Base-by-base conservation (phyloP, 2,797 vertebrate species). In the Sebastes hubbsi region DNA sequence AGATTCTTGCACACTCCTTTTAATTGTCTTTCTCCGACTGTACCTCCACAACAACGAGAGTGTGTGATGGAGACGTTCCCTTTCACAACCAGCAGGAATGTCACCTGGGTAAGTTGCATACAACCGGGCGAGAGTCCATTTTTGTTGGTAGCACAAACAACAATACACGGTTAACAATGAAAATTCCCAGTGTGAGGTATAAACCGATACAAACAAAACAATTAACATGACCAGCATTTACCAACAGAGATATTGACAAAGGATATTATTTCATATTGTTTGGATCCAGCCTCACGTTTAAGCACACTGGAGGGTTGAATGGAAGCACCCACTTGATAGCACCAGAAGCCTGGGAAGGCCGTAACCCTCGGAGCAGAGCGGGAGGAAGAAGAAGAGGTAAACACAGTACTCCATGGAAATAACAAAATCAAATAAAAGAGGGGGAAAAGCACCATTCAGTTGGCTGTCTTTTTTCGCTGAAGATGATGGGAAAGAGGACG, bases 161-260 rank as follows among this genome's bases (percentile, higher is more conserved):
- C 78, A 86, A 82, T 64, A 82, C 89, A 93, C 20, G 87, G 87
- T 90, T 82, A 90, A 90, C 77, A 90, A 94, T 86, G 90, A 93
- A 85, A 90, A 89, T 89, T 93, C 95, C 92, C 91, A 95, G 96
- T 95, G 90, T 96, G 96, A 97, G 97, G 97, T 97, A 97, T 91
- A 88, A 91, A 90, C 84, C 88, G 78, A 84, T 34, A 91, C 80
- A 92, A 76, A 91, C 71, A 85, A 78, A 90, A 90, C 79, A 91
- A 86, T 42, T 56, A 82, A 93, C 87, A 90, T 88, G 88, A 92
- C 91, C 90, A 93, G 92, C 91, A 94, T 92, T 92, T 87, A 93
- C 84, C 69, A 91, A 85, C 85, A 91, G 79, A 91, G 69, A 89
- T 86, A 74, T 58, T 87, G 84, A 90, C 77, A 42, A 65, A 83